Base-by-base conservation (phyloP, 2,797 vertebrate genomes). In the Gephyroberyx darwinii region DNA sequence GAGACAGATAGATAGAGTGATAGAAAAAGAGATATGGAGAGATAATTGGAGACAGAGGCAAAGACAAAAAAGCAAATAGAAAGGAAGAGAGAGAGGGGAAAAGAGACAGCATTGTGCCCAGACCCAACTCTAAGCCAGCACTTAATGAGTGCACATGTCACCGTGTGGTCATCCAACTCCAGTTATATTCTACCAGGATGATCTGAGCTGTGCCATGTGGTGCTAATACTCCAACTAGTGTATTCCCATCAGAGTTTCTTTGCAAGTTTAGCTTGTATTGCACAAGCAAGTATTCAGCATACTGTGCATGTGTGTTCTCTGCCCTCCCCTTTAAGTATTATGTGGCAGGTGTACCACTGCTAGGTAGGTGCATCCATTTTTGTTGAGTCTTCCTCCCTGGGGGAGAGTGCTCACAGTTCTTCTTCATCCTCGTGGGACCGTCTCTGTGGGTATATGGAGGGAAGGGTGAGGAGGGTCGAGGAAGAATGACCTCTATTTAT, bases 401-500 rank as follows among this genome's bases (percentile, higher is more conserved):
- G 86, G 89, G 86, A 70, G 68, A 73, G 71, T 73, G 86, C 82
- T 80, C 71, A 65, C 77, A 73, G 75, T 71, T 84, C 78, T 75
- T 83, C 66, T 62, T 80, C 77, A 72, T 80, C 84, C 86, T 83
- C 83, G 71, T 69, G 84, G 81, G 87, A 71, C 80, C 77, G 82
- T 82, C 85, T 88, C 71, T 13, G 57, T 72, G 78, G 75, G 78
- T 61, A 80, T 84, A 75, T 84, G 69, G 69, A 71, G 58, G 60
- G 69, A 69, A 58, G 58, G 48, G 50, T 41, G 67, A 66, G 45
- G 66, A 69, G 63, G 60, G 57, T 37, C 70, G 70, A 39, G 50
- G 73, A 77, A 77, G 81, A 78, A 74, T 89, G 78, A 87, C 89
- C 90, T 89, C 87, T 79, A 84, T 92, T 91, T 93, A 82, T 90